Base-by-base conservation (phyloP, 1,140 invertebrate genomes). In the Drosophila burlai region DNA sequence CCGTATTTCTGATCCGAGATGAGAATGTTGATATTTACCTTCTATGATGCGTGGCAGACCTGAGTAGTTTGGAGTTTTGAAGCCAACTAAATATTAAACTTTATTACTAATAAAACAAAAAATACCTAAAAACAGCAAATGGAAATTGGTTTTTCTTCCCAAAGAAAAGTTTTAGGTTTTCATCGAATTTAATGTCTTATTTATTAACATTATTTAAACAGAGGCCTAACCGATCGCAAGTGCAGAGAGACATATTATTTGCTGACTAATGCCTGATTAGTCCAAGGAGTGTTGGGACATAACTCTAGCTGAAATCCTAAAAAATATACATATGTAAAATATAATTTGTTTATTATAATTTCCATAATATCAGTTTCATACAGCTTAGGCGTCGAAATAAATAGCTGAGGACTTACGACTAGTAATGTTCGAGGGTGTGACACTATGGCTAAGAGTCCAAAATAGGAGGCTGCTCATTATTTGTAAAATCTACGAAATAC, bases 51-150 rank as follows among this genome's bases (percentile, higher is more conserved):
- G 67, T 71, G 54, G 45, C 62, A 65, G 54, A 52, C 61, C 31
- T 59, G 18, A 40, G 18, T 31, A 43, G 66, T 65, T 66, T 50
- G 67, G 62, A 42, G 50, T 81, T 73, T 78, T 80, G 65, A 65
- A 65, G 31, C 69, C 34, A 79, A 79, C 78, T 71, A 62, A 52
- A 62, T 58, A 76, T 58, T 46, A 68, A 80, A 58, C 26, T 78
- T 68, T 72, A 86, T 61, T 82, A 87, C 69, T 86, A 83, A 85
- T 85, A 76, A 75, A 81, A 74, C 43, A 34, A 52, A 65, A 50
- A 47, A 55, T 65, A 64, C 29, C 4, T 43, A 38, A 69, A 76
- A 64, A 24, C 3, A 24, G 3, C 2, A 24, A 24, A 3, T 3
- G 2, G 24, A 24, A 24, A 24, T 3, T 24, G 3, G 24, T 24